Evolutionary conservation across 2,797 vertebrate species (phyloP).

Genomic region (Sebastiscus albofasciatus): DNA sequence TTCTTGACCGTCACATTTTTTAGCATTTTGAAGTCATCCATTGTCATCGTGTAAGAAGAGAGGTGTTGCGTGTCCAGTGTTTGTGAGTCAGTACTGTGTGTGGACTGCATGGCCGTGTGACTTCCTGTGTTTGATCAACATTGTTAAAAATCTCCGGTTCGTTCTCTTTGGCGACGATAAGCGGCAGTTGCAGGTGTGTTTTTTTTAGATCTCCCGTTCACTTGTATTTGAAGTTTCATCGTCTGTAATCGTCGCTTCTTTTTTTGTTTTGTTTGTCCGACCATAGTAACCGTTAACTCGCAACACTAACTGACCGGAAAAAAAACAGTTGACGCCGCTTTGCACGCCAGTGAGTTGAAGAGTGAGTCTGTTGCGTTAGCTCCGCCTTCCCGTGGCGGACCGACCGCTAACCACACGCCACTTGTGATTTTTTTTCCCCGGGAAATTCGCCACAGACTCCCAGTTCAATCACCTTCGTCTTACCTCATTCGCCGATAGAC

Average conservation of each 20-base stretch:
- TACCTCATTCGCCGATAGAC: background rate
- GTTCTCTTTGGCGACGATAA: too few relatives aligned
- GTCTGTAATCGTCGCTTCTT: background rate
- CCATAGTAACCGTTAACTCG: background rate
- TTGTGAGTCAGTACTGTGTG: background rate
- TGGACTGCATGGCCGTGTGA: constrained; percentile 1
- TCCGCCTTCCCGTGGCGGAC: too few relatives aligned
- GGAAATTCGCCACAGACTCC: too few relatives aligned
- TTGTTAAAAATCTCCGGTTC: background rate
- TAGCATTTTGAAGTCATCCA: background rate
- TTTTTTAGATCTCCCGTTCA: background rate
- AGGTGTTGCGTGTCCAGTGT: constrained; percentile 3
- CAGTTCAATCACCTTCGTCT: too few relatives aligned
- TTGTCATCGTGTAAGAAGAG: background rate
- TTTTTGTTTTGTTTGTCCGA: background rate
- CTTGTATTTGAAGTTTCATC: too few relatives aligned
- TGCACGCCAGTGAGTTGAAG: too few relatives aligned
- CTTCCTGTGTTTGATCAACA: background rate
- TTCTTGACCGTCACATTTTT: constrained; percentile 57
- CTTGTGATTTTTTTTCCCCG: too few relatives aligned
- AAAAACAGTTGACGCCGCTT: too few relatives aligned
- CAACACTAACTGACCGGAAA: background rate
- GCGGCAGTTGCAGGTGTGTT: background rate
- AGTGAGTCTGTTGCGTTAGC: too few relatives aligned
- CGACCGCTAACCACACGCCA: too few relatives aligned